A percentile compares a stretch with the other conserved stretches of the same genome.
Conservation (phyloP, 2,888 invertebrate genomes). For the Gonocerus acuteangulatus region DNA sequence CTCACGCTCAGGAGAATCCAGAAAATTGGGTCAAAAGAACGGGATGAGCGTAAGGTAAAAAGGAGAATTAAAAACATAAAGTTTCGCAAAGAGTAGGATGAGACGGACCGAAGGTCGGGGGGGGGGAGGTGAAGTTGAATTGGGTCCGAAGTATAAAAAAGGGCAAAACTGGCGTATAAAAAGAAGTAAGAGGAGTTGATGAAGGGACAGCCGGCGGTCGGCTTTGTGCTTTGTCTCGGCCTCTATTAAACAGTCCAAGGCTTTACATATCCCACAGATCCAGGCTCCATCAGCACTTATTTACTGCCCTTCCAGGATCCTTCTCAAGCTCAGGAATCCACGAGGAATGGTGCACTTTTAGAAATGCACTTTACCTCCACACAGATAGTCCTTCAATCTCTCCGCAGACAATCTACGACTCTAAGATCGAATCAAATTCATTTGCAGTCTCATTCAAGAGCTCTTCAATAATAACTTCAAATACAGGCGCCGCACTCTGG, state of each 20-base stretch:
- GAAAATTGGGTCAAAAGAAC: too few relatives aligned
- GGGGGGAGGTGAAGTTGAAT: conserved; percentile 18
- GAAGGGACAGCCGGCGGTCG: conserved; percentile 25
- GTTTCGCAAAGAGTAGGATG: too few relatives aligned
- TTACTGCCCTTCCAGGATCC: conserved; percentile 12
- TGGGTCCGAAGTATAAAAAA: conserved; percentile 25
- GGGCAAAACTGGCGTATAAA: conserved; percentile 20
- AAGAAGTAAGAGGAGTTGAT: conserved; percentile 29
- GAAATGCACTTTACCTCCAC: conserved; percentile 18
- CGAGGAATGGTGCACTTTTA: conserved; percentile 10
- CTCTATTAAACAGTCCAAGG: conserved; percentile 1
- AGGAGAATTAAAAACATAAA: too few relatives aligned
- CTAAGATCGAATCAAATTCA: too few relatives aligned
- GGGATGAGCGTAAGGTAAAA: too few relatives aligned
- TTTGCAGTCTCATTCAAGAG: too few relatives aligned
- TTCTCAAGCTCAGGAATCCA: conserved; percentile 1
- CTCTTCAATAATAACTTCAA: too few relatives aligned
- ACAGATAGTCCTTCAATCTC: too few relatives aligned
- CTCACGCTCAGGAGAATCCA: too few relatives aligned
- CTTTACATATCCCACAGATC: conserved; percentile 22
- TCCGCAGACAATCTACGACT: too few relatives aligned
- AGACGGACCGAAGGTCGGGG: background rate
- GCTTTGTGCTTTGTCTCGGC: conserved; percentile 25
- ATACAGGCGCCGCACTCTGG: too few relatives aligned
- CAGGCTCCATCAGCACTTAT: conserved; percentile 20